Conservation (phyloP, 2,113 vertebrate genomes). For the Mustelus asterias region DNA sequence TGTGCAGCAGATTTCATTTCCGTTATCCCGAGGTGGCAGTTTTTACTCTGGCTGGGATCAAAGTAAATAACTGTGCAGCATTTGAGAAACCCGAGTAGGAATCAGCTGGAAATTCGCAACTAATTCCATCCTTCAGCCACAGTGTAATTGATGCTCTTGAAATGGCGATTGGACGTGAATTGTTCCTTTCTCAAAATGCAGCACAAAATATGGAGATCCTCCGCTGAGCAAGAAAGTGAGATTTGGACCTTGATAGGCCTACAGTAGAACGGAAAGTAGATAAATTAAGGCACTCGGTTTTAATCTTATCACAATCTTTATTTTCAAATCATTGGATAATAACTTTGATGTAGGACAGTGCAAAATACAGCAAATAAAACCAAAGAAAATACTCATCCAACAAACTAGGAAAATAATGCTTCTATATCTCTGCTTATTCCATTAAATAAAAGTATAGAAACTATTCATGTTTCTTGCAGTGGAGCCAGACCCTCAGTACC, state of each 20-base stretch:
- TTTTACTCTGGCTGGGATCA: slow-evolving; percentile 14
- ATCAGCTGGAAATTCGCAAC: slow-evolving; percentile 33
- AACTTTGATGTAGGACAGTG: not conserved
- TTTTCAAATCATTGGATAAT: not conserved
- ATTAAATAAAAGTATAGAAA: not conserved
- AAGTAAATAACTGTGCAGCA: slow-evolving; percentile 28
- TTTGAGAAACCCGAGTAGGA: slow-evolving; percentile 23
- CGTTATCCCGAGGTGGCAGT: slow-evolving; percentile 26
- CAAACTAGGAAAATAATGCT: not conserved
- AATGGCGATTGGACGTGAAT: not conserved
- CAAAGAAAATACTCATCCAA: not conserved
- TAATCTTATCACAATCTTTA: not conserved
- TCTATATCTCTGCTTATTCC: slow-evolving; percentile 13
- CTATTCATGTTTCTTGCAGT: slow-evolving; percentile 33
- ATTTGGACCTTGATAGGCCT: not conserved
- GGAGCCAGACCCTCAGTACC: slow-evolving; percentile 9
- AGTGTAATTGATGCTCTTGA: slow-evolving; percentile 30
- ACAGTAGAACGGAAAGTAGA: not conserved
- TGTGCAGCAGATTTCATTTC: slow-evolving; percentile 33
- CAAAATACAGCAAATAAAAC: not conserved
- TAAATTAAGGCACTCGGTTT: not conserved
- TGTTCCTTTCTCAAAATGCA: not conserved
- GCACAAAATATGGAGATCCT: not conserved
- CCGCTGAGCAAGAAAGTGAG: not conserved
- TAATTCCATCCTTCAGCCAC: slow-evolving; percentile 13